These are phyloP conservation scores for Numenius arquata DNA, from an alignment of 2,113 vertebrate species.

Conservation along the genomic window DNA sequence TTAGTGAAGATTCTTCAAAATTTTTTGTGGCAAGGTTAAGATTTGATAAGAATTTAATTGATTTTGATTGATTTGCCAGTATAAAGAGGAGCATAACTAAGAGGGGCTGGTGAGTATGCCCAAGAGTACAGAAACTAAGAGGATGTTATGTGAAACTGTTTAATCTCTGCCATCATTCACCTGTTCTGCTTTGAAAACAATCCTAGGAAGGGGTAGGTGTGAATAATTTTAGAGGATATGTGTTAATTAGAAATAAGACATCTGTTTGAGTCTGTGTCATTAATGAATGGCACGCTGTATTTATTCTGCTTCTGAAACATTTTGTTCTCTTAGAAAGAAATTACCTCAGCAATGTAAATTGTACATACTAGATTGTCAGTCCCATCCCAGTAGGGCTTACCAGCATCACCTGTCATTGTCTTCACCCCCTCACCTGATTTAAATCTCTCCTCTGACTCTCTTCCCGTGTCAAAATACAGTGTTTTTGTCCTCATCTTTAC, in stretches of 20 bases:
- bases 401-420: neutral
- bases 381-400: neutral
- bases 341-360: neutral
- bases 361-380: neutral
- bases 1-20: neutral
- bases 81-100: neutral
- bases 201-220: neutral
- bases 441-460: neutral
- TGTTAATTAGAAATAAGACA: constrained; percentile 46
- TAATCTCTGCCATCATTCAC: constrained; percentile 1
- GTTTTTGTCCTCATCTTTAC: neutral
- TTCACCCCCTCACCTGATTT: neutral
- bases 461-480: neutral
- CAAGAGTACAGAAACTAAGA: neutral
- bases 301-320: constrained; percentile 21
- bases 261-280: constrained; percentile 21
- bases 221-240: neutral
- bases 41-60: neutral
- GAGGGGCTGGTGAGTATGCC: neutral
- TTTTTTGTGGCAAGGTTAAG: neutral
- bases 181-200: constrained; percentile 3
- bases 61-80: neutral
- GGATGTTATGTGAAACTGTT: neutral
- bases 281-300: constrained; percentile 5
- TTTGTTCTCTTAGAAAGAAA: neutral